Percentiles rank a stretch among this genome's conserved stretches.
Conservation (phyloP, 2,888 invertebrate genomes). For the Oligia latruncula region DNA sequence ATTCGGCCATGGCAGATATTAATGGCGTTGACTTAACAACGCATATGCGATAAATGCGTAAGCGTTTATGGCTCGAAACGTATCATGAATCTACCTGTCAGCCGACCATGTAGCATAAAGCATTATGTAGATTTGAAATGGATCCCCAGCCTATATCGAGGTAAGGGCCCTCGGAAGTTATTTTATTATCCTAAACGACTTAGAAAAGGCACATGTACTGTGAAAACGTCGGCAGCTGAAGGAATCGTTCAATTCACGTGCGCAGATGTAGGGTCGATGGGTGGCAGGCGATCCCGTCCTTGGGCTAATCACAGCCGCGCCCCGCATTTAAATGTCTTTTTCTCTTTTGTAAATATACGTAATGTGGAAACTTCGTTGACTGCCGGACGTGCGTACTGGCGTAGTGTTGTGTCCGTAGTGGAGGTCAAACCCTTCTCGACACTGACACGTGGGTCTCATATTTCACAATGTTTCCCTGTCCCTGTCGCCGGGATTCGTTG, state of each 20-base stretch:
- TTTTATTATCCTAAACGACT: constrained; percentile 68
- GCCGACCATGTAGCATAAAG: constrained; percentile 47
- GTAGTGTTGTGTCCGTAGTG: constrained; percentile 62
- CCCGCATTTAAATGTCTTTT: constrained; percentile 88
- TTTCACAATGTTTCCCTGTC: constrained; percentile 80
- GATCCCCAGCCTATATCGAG: constrained; percentile 60
- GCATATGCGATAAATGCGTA: constrained; percentile 58
- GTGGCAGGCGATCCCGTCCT: constrained; percentile 76
- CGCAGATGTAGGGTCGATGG: constrained; percentile 76
- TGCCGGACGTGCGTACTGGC: constrained; percentile 68
- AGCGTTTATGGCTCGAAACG: constrained; percentile 48
- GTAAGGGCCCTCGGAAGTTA: constrained; percentile 56
- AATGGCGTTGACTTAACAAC: constrained; percentile 57
- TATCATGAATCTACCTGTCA: constrained; percentile 59
- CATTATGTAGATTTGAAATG: constrained; percentile 63
- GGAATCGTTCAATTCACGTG: constrained; percentile 77
- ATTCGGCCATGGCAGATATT: constrained; percentile 45
- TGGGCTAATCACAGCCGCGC: constrained; percentile 85
- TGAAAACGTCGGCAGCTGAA: constrained; percentile 70
- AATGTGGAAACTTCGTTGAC: constrained; percentile 73
- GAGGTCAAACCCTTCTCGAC: constrained; percentile 75
- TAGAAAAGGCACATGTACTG: constrained; percentile 70
- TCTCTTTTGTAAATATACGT: constrained; percentile 79
- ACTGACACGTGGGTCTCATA: constrained; percentile 83
- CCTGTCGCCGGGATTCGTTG: constrained; percentile 63